Conservation (phyloP, 2,113 vertebrate species). For the Bungarus multicinctus region DNA sequence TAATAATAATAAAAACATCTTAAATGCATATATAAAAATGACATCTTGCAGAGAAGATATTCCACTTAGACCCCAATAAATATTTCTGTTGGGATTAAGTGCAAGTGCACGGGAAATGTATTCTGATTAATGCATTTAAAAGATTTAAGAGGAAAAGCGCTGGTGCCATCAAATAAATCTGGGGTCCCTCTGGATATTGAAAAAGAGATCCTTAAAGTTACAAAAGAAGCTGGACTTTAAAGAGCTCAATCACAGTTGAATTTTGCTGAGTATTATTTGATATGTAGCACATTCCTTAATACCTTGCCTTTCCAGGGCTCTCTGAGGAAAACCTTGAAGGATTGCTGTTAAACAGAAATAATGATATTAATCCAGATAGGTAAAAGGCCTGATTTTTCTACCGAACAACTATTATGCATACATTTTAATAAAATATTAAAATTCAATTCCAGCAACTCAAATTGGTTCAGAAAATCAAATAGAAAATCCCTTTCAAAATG, state of each 20-base stretch:
- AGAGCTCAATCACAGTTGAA: background rate
- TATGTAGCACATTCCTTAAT: background rate
- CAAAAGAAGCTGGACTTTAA: background rate
- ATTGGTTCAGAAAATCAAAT: background rate
- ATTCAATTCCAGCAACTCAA: background rate
- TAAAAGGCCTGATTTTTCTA: background rate
- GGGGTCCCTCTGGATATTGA: background rate
- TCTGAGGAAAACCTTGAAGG: background rate
- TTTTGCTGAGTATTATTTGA: background rate
- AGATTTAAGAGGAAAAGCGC: background rate
- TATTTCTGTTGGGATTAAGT: constrained; percentile 8
- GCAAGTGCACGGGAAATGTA: constrained; percentile 1
- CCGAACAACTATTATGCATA: background rate
- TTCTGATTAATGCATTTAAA: constrained; percentile 18
- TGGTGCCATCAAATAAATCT: background rate
- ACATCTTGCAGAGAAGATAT: constrained; percentile 16
- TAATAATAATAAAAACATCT: constrained; percentile 1
- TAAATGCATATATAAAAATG: constrained; percentile 26
- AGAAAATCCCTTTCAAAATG: background rate
- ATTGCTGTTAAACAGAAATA: background rate
- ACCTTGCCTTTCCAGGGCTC: background rate
- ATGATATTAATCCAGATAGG: background rate
- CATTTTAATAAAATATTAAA: background rate
- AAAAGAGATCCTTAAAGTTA: background rate
- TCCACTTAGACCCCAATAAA: constrained; percentile 32